Percentiles rank a stretch among this genome's conserved stretches.
Conservation (phyloP, 2,888 invertebrate genomes). For the Latrodectus elegans region DNA sequence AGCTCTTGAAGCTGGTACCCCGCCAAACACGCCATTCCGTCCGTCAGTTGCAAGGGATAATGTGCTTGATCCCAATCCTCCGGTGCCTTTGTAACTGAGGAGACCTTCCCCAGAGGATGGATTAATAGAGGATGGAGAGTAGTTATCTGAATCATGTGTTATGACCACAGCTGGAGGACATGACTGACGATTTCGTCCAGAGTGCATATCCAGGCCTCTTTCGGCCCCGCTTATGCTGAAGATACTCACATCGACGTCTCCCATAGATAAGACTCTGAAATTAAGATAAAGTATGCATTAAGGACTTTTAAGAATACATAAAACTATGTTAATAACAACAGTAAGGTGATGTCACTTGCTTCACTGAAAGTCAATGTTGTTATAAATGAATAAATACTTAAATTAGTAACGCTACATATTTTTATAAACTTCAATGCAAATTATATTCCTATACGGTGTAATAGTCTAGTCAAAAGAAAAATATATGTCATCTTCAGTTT, state of each 20-base stretch:
- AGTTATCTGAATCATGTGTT: slow-evolving; percentile 64
- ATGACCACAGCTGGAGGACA: slow-evolving; percentile 68
- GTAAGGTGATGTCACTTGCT: too few relatives aligned
- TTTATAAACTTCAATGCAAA: too few relatives aligned
- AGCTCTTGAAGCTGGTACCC: slow-evolving; percentile 37
- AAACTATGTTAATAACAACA: too few relatives aligned
- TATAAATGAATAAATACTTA: too few relatives aligned
- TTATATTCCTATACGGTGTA: too few relatives aligned
- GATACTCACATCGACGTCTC: slow-evolving; percentile 56
- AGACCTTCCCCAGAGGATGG: slow-evolving; percentile 48
- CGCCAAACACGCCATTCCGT: slow-evolving; percentile 27
- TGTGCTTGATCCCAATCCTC: slow-evolving; percentile 45
- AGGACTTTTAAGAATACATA: neutral
- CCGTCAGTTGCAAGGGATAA: slow-evolving; percentile 50
- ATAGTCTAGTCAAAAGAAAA: too few relatives aligned
- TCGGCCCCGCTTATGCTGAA: slow-evolving; percentile 57
- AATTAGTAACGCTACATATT: too few relatives aligned
- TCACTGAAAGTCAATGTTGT: too few relatives aligned
- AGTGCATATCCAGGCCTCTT: slow-evolving; percentile 34
- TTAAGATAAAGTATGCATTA: neutral
- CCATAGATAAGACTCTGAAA: slow-evolving; percentile 38
- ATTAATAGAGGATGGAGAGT: slow-evolving; percentile 38
- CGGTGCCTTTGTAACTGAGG: slow-evolving; percentile 25
- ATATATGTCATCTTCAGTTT: too few relatives aligned
- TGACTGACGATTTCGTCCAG: slow-evolving; percentile 32